Conservation (phyloP, 2,113 vertebrate species). For the Xiphias gladius region DNA sequence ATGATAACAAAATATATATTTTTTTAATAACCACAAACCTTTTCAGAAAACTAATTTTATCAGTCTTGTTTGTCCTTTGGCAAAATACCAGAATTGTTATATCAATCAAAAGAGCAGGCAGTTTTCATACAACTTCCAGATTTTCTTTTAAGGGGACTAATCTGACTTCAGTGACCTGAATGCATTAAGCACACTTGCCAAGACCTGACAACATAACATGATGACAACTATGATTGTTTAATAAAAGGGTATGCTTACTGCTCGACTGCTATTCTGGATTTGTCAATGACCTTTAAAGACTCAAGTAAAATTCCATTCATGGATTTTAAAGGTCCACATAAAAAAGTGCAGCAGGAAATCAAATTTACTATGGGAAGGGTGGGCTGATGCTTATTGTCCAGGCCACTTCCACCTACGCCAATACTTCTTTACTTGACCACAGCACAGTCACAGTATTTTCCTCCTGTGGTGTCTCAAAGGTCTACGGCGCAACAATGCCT, state of each 20-base stretch:
- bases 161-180: conserved; percentile 27
- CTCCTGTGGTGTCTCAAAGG: conserved; percentile 79
- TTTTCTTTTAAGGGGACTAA: conserved; percentile 22
- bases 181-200: background rate
- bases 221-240: conserved; percentile 8
- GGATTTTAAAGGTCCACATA: conserved; percentile 54
- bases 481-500: conserved; percentile 73
- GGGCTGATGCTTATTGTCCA: conserved; percentile 74
- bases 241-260: conserved; percentile 3
- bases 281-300: conserved; percentile 65
- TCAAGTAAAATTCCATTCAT: conserved; percentile 70
- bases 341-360: conserved; percentile 71
- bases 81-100: conserved; percentile 42
- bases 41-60: conserved; percentile 33
- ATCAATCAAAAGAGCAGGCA: conserved; percentile 25
- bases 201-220: background rate
- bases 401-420: conserved; percentile 78
- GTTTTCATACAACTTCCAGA: conserved; percentile 21
- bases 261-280: conserved; percentile 33
- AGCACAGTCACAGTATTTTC: conserved; percentile 56
- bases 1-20: conserved; percentile 46
- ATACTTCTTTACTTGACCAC: conserved; percentile 62
- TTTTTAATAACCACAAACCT: conserved; percentile 16
- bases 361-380: conserved; percentile 79
- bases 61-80: conserved; percentile 34